Evolutionary conservation across 2,113 vertebrate genomes (phyloP), one percentile per base, ranked within the genome.

Genomic region (Rhabdomys dilectus): DNA sequence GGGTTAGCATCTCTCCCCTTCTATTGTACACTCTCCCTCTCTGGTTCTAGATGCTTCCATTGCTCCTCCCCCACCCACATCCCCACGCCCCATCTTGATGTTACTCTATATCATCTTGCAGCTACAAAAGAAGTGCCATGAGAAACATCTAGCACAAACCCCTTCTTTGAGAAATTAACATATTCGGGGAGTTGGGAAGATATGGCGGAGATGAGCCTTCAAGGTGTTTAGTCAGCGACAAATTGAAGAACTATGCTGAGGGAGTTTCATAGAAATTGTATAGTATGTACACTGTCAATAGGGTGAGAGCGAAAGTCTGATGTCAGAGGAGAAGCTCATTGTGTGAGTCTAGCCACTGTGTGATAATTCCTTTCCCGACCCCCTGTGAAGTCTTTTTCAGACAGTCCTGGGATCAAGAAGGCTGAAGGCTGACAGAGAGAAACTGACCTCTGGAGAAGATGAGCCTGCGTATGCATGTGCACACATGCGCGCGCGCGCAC

Each of bases 271-370:
- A 82, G 42, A 19, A 75, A 92, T 78, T 92, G 60, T 56, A 70
- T n/a, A 34, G 60, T 51, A 91, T 96, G 80, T 84, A 94, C 78
- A 86, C 12, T 94, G 76, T 88, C 89, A 94, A 45, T 88, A 56
- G 48, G 72, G 88, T 94, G 60, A 94, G 56, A 86, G 29, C 60
- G 26, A 73, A 92, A 60, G 48, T 86, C 68, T 77, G 72, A 58
- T 45, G 13, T 70, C 66, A 62, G 75, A 60, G 92, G 45, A 39
- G 29, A 89, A 80, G 56, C 6, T 10, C 11, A 15, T 17, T n/a
- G 48, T 51, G 62, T 26, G 66, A 80, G 42, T 51, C 45, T 39
- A 88, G 78, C 1, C 31, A 1, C 39, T 31, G 42, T 6, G 10
- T 29, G 76, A 62, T 0, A 26, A 17, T 85, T 75, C 39, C 76